Evolutionary conservation across 2,797 vertebrate genomes (phyloP), one percentile per base, ranked within the genome.

Genomic region (Pseudomugil tenellus): DNA sequence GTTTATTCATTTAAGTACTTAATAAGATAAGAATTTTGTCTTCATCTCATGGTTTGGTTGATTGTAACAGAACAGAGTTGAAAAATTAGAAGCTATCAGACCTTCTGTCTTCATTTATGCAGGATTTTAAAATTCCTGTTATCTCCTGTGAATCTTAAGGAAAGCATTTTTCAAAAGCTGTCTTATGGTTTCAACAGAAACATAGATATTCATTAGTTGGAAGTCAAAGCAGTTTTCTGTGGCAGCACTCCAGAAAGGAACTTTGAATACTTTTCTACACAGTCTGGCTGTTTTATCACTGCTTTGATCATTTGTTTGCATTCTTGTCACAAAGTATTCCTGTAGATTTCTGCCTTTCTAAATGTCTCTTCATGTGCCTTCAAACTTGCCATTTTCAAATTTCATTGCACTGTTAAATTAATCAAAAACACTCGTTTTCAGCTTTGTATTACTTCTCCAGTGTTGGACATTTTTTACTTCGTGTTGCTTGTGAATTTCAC

Each of bases 401-500:
- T 53, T 53, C 51, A 59, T 77, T 80, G 64, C 66, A 69, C 56
- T 73, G 60, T 71, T 64, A 46, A 66, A 78, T 68, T 65, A 84
- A 84, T 72, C 58, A 75, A 61, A 58, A 72, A 58, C 57, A 53
- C 57, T 83, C 75, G 32, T 81, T 86, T 89, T 77, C 77, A 87
- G 77, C 79, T 58, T 60, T 85, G 21, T 59, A 21, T 78, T 58
- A 78, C 34, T 51, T 52, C 64, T 58, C 37, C 61, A 72, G 67
- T 48, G 48, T 60, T 37, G 43, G 63, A 48, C 62, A 58, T 57
- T 64, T 84, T 41, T 29, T 64, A 31, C 41, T 79, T n/a, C 64
- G 17, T 66, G 71, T 79, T 58, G 55, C 39, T 54, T 70, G 60
- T 73, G 25, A 67, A 54, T 76, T 35, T 76, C 80, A 81, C 60